Conservation (phyloP, 2,113 vertebrate species). For the Ramphastos sulfuratus region DNA sequence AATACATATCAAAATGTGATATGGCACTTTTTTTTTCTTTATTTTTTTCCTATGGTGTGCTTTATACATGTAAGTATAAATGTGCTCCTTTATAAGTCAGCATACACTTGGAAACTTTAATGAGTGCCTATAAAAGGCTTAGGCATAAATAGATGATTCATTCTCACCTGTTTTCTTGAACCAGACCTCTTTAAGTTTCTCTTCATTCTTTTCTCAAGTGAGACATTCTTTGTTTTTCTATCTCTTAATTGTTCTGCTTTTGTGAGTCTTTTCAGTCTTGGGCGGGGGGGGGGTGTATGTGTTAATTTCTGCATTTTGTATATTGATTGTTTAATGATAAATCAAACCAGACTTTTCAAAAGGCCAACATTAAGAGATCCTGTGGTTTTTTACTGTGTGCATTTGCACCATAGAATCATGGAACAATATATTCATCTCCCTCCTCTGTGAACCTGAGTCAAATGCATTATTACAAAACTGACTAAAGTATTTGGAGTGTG, state of each 20-base stretch:
- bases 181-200: not conserved
- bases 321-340: not conserved
- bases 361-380: not conserved
- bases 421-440: not conserved
- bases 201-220: not conserved
- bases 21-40: not conserved
- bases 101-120: not conserved
- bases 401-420: not conserved
- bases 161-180: not conserved
- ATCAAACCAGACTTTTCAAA: not conserved
- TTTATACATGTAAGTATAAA: not conserved
- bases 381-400: not conserved
- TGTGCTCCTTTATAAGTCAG: not conserved
- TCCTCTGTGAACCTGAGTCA: not conserved
- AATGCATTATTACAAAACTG: not conserved
- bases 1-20: not conserved
- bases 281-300: accelerated
- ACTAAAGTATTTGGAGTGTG: not conserved
- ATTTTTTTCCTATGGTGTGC: not conserved
- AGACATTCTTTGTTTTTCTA: not conserved
- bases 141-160: not conserved
- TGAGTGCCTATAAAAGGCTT: not conserved
- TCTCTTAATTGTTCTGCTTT: not conserved
- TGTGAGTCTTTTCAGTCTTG: not conserved
- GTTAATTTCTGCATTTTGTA: not conserved